Percentiles rank a stretch among this genome's conserved stretches.
phyloP scores from a whole-genome alignment of 2,113 vertebrate genomes.

The Cercocebus atys region DNA sequence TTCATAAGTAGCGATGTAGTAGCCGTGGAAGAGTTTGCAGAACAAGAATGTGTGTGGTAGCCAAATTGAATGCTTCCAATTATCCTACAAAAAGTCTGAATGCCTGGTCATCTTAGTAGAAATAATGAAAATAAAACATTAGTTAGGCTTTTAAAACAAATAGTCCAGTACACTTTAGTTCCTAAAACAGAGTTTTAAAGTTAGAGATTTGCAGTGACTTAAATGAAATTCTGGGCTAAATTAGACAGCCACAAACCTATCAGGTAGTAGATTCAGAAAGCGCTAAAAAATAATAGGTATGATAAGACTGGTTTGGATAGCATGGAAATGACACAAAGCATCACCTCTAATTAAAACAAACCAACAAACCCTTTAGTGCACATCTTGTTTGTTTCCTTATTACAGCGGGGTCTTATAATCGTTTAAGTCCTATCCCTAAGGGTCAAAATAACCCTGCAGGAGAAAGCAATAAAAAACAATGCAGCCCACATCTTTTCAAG shows the following conservation, averaged over 20 bases:
- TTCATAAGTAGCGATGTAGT: not conserved
- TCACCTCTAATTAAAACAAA: constrained; percentile 4
- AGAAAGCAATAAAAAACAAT: constrained; percentile 8
- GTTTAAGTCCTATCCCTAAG: not conserved
- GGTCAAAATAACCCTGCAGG: constrained; percentile 25
- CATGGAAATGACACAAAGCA: not conserved
- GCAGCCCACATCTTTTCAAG: not conserved
- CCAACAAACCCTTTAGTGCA: not conserved
- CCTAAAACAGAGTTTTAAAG: constrained; percentile 53
- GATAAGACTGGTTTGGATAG: constrained; percentile 3
- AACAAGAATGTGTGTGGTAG: constrained; percentile 1
- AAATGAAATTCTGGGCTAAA: not conserved
- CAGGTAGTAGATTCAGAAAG: constrained; percentile 25
- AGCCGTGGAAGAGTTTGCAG: not conserved
- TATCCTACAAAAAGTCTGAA: constrained; percentile 12
- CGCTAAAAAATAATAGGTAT: not conserved
- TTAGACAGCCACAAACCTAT: not conserved
- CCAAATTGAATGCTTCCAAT: constrained; percentile 3
- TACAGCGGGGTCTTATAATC: not conserved
- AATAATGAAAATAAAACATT: constrained; percentile 43
- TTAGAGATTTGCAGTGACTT: constrained; percentile 27
- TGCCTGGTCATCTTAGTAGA: not conserved
- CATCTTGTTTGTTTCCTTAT: not conserved
- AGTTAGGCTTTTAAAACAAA: constrained; percentile 56
- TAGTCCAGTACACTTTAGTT: constrained; percentile 9